These are phyloP conservation scores for Panorpa germanica DNA, from an alignment of 2,888 invertebrate genomes.

Conservation along the genomic window DNA sequence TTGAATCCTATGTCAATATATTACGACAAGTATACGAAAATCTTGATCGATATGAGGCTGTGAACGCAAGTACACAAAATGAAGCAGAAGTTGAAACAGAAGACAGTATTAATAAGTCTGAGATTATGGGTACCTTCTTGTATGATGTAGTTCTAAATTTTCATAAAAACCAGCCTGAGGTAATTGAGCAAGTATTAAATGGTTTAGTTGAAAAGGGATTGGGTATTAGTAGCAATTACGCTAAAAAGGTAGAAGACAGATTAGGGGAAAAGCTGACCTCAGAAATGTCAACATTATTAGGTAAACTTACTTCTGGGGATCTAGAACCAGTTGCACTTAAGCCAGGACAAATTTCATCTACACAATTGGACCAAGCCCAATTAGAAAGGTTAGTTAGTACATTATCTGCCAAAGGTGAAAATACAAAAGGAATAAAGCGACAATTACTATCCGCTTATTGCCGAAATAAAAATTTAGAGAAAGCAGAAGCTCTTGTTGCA, in stretches of 20 bases:
- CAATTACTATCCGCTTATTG: slow-evolving; percentile 41
- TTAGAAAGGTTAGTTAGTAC: slow-evolving; percentile 35
- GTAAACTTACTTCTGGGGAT: slow-evolving; percentile 43
- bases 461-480: slow-evolving; percentile 38
- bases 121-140: slow-evolving; percentile 35
- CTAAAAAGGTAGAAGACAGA: slow-evolving; percentile 40
- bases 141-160: slow-evolving; percentile 28
- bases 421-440: slow-evolving; percentile 35
- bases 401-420: slow-evolving; percentile 34
- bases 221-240: slow-evolving; percentile 37
- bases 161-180: slow-evolving; percentile 23
- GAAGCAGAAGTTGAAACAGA: slow-evolving; percentile 13
- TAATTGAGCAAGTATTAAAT: slow-evolving; percentile 29
- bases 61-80: slow-evolving; percentile 7
- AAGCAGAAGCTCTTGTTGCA: slow-evolving; percentile 33
- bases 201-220: slow-evolving; percentile 42
- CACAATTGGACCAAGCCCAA: slow-evolving; percentile 24
- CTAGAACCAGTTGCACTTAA: slow-evolving; percentile 27
- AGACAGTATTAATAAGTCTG: slow-evolving; percentile 18
- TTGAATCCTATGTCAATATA: slow-evolving; percentile 38
- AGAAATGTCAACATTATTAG: slow-evolving; percentile 36
- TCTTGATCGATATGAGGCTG: slow-evolving; percentile 16
- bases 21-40: slow-evolving; percentile 32
- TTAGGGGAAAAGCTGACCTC: slow-evolving; percentile 46
- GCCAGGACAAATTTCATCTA: slow-evolving; percentile 13